Percentiles rank a stretch among this genome's conserved stretches.
Evolutionary conservation across 2,888 invertebrate species (phyloP).

Genomic region (Scaptomyza tumidula): DNA sequence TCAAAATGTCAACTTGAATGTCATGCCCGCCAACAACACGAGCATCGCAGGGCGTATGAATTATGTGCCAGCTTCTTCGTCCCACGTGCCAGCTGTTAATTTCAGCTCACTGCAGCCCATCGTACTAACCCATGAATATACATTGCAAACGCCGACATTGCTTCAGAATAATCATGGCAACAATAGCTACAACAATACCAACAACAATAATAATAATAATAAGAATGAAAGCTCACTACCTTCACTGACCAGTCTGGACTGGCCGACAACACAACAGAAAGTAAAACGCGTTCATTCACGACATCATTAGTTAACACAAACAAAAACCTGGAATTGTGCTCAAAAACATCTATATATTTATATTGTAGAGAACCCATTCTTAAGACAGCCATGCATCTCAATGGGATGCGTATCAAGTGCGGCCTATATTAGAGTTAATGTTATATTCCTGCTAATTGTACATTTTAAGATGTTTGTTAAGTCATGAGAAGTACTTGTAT

Average conservation of each 20-base stretch:
- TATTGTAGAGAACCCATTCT: slow-evolving; percentile 7
- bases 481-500: slow-evolving; percentile 34
- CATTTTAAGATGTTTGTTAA: slow-evolving; percentile 43
- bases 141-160: slow-evolving; percentile 65
- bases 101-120: slow-evolving; percentile 66
- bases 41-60: slow-evolving; percentile 50
- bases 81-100: slow-evolving; percentile 55
- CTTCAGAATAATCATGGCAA: slow-evolving; percentile 36
- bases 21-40: slow-evolving; percentile 54
- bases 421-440: slow-evolving; percentile 39
- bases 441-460: slow-evolving; percentile 50
- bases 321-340: slow-evolving; percentile 29
- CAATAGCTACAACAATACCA: slow-evolving; percentile 29
- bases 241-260: slow-evolving; percentile 63
- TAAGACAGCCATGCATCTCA: slow-evolving; percentile 31
- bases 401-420: slow-evolving; percentile 9
- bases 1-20: slow-evolving; percentile 25
- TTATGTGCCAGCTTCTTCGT: slow-evolving; percentile 52
- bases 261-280: slow-evolving; percentile 64
- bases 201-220: slow-evolving; percentile 31
- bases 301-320: slow-evolving; percentile 56
- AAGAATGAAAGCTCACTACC: slow-evolving; percentile 51
- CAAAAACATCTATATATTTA: slow-evolving; percentile 17
- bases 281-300: slow-evolving; percentile 64
- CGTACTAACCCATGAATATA: slow-evolving; percentile 60